A percentile compares a stretch with the other conserved stretches of the same genome.
Evolutionary conservation across 2,113 vertebrate species (phyloP).

Genomic region (Kryptolebias marmoratus): DNA sequence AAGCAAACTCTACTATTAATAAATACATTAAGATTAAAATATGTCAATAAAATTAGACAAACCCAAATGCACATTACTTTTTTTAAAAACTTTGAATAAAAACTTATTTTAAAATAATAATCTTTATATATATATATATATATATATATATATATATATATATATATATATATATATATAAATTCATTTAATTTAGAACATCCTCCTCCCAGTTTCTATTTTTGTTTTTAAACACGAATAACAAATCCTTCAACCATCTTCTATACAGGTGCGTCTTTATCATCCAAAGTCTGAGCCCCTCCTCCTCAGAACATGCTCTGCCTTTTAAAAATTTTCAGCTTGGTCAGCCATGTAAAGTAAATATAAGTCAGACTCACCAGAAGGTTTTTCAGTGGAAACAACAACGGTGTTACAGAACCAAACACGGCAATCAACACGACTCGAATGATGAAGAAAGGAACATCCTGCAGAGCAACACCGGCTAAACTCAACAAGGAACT

Average conservation of each 20-base stretch:
- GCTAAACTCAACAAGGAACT: constrained; percentile 71
- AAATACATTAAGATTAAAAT: constrained; percentile 51
- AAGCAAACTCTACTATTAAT: constrained; percentile 33
- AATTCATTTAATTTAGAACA: no score
- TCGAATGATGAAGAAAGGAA: constrained; percentile 83
- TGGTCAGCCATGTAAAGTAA: constrained; percentile 83
- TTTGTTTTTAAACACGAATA: no score
- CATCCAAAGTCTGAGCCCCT: neutral
- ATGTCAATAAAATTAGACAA: constrained; percentile 2
- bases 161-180: no score
- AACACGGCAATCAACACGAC: constrained; percentile 74
- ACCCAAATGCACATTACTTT: no score
- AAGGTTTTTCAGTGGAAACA: constrained; percentile 83
- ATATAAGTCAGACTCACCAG: constrained; percentile 77
- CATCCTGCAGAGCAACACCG: constrained; percentile 81
- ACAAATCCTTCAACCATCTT: no score
- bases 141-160: no score
- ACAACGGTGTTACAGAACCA: constrained; percentile 79
- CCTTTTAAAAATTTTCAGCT: constrained; percentile 69
- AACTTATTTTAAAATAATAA: neutral
- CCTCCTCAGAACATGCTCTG: constrained; percentile 75
- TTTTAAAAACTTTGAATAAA: neutral
- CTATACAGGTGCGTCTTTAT: no score
- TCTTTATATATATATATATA: neutral
- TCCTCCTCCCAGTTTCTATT: no score